These are phyloP conservation scores for Antitype chi DNA, from an alignment of 2,888 invertebrate species.

Conservation along the genomic window DNA sequence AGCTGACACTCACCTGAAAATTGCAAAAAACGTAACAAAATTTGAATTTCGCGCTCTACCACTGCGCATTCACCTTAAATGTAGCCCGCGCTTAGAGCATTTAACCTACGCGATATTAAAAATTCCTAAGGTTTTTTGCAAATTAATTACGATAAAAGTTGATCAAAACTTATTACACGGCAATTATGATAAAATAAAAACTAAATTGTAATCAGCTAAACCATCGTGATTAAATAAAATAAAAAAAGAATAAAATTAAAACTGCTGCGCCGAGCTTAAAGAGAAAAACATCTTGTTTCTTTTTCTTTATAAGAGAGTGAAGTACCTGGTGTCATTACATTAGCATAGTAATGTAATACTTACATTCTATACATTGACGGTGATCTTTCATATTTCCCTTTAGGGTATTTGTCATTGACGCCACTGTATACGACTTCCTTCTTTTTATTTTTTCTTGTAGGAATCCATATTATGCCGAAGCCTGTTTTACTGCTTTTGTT, in stretches of 20 bases:
- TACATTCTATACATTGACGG: slow-evolving; percentile 86
- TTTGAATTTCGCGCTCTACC: too few relatives aligned
- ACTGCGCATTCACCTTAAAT: too few relatives aligned
- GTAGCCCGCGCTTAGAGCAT: too few relatives aligned
- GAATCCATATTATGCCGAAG: slow-evolving; percentile 86
- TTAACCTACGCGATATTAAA: too few relatives aligned
- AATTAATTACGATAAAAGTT: too few relatives aligned
- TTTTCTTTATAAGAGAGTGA: rapidly evolving
- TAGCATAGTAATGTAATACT: slow-evolving; percentile 65
- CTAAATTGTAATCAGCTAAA: not conserved
- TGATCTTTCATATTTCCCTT: slow-evolving; percentile 73
- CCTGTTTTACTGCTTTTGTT: slow-evolving; percentile 73
- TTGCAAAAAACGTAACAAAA: too few relatives aligned
- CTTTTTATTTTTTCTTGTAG: slow-evolving; percentile 81
- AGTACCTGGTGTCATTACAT: not conserved
- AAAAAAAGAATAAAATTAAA: not conserved
- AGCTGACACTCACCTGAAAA: too few relatives aligned
- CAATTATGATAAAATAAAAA: not conserved
- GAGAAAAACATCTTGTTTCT: not conserved
- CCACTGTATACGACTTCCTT: slow-evolving; percentile 81
- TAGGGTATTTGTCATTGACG: slow-evolving; percentile 74
- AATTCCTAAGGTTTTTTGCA: too few relatives aligned
- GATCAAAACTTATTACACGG: not conserved
- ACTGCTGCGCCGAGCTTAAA: not conserved
- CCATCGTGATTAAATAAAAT: not conserved